Percentiles rank a stretch among this genome's conserved stretches.
phyloP scores from a whole-genome alignment of 1,140 invertebrate genomes.

The Zeugodacus cucurbitae region DNA sequence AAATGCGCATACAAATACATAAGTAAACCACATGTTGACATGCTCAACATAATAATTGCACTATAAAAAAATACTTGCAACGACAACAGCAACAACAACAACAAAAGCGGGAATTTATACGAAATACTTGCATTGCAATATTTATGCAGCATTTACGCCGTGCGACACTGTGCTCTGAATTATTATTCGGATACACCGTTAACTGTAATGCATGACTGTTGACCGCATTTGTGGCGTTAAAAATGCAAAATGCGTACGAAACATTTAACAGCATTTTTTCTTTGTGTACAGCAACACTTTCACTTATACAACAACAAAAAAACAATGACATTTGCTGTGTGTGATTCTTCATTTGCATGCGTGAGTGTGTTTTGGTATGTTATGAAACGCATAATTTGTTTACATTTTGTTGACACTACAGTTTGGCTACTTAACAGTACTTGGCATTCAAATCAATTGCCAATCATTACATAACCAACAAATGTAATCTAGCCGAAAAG shows the following conservation, averaged over 20 bases:
- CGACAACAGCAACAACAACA: not conserved
- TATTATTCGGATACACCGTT: not conserved
- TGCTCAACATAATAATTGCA: not conserved
- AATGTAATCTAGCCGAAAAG: not conserved
- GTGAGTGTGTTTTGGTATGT: not conserved
- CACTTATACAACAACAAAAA: not conserved
- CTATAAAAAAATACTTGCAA: not conserved
- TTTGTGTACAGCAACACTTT: not conserved
- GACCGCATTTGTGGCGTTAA: conserved; percentile 2
- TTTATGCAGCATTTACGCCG: not conserved
- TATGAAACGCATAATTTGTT: not conserved
- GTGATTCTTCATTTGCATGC: not conserved
- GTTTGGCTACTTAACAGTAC: not conserved
- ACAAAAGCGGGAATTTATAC: not conserved
- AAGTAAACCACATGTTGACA: not conserved
- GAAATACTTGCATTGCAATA: not conserved
- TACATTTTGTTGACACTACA: not conserved
- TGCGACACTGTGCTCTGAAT: not conserved
- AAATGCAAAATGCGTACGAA: not conserved
- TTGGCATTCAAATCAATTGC: not conserved
- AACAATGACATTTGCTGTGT: not conserved
- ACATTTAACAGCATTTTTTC: not conserved
- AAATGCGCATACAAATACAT: not conserved
- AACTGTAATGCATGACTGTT: not conserved
- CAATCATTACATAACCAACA: not conserved